phyloP scores from a whole-genome alignment of 1,140 invertebrate genomes.

The Listronotus bonariensis region DNA sequence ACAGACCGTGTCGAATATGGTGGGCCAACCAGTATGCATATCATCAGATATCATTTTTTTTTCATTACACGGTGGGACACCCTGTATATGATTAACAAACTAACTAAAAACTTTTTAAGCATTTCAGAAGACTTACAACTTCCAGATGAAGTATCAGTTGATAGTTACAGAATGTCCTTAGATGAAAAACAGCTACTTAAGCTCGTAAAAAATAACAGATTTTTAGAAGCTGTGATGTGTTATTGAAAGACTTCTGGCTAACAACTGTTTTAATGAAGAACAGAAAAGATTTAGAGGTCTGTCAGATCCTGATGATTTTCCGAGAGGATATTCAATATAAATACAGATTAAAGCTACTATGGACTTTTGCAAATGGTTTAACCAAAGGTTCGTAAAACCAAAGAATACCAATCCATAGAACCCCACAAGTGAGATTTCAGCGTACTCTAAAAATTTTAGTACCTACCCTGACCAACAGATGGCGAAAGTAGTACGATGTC shows the following conservation, averaged over 20 bases:
- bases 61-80: too few species aligned
- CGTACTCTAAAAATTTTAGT: too few species aligned
- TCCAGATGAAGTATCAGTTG: conserved; percentile 28
- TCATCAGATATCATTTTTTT: too few species aligned
- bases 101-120: too few species aligned
- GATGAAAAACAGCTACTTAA: conserved; percentile 52
- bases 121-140: too few species aligned
- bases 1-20: too few species aligned
- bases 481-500: too few species aligned
- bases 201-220: conserved; percentile 57
- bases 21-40: too few species aligned
- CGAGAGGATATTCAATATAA: conserved; percentile 65
- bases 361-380: conserved; percentile 62
- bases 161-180: conserved; percentile 41
- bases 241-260: conserved; percentile 70
- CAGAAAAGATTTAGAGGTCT: conserved; percentile 72
- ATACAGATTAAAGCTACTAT: conserved; percentile 67
- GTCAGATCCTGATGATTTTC: conserved; percentile 56
- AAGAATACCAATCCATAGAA: too few species aligned
- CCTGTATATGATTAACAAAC: too few species aligned
- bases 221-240: conserved; percentile 65
- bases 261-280: conserved; percentile 64
- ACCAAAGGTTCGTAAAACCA: conserved; percentile 55
- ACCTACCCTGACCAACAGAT: too few species aligned
- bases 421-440: too few species aligned